Conservation (phyloP, 2,797 vertebrate genomes). For the Yasuhikotakia modesta region DNA sequence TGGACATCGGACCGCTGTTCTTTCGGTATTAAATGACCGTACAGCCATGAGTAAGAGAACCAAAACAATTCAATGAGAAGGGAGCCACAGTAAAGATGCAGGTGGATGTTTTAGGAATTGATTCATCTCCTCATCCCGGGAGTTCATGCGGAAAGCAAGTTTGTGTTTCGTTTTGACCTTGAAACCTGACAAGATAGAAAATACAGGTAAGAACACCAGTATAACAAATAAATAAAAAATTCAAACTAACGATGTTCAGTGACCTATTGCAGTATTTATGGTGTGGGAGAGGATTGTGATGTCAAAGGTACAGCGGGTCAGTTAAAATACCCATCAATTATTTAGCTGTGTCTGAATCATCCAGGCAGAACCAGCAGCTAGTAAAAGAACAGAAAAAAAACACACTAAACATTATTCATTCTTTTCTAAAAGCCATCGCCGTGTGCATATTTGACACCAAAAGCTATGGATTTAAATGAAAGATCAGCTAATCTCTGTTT, state of each 20-base stretch:
- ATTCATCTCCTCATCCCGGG: not conserved
- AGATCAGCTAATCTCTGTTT: constrained; percentile 12
- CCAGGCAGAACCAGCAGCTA: not conserved
- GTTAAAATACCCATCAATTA: constrained; percentile 36
- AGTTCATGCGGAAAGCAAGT: not conserved
- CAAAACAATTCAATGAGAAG: not conserved
- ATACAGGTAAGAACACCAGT: not conserved
- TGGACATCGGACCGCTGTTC: not conserved
- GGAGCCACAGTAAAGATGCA: not conserved
- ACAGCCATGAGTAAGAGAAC: not conserved
- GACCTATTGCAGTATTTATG: constrained; percentile 18
- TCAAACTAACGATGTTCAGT: constrained; percentile 27
- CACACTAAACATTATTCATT: constrained; percentile 3
- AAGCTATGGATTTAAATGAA: constrained; percentile 30
- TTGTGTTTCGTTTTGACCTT: constrained; percentile 16
- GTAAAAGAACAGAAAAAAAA: constrained; percentile 25
- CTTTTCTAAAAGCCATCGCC: constrained; percentile 8
- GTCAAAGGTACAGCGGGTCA: constrained; percentile 37
- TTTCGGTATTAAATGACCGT: not conserved
- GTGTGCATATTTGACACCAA: constrained; percentile 37
- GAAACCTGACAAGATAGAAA: not conserved
- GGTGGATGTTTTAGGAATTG: not conserved
- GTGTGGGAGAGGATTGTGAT: constrained; percentile 11
- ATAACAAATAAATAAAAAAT: constrained; percentile 6
- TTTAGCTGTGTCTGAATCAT: constrained; percentile 30